These are phyloP conservation scores for Nemapogon koenigi DNA, from an alignment of 2,888 invertebrate species.

Conservation along the genomic window DNA sequence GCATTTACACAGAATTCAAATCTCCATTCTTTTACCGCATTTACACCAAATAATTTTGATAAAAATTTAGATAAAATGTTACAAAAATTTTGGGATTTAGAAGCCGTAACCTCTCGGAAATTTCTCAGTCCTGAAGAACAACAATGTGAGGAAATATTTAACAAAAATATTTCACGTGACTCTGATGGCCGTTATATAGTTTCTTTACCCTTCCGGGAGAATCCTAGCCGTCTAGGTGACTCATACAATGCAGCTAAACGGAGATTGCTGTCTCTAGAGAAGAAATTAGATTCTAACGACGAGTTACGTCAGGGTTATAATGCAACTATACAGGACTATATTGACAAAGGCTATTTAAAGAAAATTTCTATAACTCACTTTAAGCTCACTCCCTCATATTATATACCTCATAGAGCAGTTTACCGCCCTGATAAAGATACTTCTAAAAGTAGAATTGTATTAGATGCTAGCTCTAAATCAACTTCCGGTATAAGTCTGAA, in stretches of 20 bases:
- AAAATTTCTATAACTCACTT: not conserved
- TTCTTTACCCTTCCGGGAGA: conserved; percentile 13
- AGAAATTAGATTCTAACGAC: conserved; percentile 5
- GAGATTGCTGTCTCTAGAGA: conserved; percentile 14
- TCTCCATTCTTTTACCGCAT: conserved; percentile 8
- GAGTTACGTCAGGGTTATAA: not conserved
- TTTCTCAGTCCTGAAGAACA: conserved; percentile 9
- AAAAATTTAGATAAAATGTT: conserved; percentile 9
- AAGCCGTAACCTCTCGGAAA: conserved; percentile 8
- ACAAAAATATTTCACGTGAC: conserved; percentile 12
- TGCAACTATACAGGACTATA: conserved; percentile 7
- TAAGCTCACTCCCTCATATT: not conserved
- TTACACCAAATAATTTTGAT: too few relatives aligned
- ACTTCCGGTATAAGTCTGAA: conserved; percentile 13
- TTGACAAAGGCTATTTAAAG: conserved; percentile 10
- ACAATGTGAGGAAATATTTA: conserved; percentile 14
- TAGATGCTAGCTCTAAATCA: conserved; percentile 9
- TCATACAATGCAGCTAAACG: conserved; percentile 8
- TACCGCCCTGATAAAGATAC: conserved; percentile 3
- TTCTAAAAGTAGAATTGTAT: conserved; percentile 7
- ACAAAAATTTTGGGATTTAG: conserved; percentile 11
- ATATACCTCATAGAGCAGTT: conserved; percentile 9
- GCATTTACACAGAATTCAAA: not conserved
- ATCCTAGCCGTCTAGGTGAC: conserved; percentile 13
- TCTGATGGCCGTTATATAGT: conserved; percentile 12